These are phyloP conservation scores for Tortrix viridana DNA, from an alignment of 2,888 invertebrate species.

Conservation along the genomic window DNA sequence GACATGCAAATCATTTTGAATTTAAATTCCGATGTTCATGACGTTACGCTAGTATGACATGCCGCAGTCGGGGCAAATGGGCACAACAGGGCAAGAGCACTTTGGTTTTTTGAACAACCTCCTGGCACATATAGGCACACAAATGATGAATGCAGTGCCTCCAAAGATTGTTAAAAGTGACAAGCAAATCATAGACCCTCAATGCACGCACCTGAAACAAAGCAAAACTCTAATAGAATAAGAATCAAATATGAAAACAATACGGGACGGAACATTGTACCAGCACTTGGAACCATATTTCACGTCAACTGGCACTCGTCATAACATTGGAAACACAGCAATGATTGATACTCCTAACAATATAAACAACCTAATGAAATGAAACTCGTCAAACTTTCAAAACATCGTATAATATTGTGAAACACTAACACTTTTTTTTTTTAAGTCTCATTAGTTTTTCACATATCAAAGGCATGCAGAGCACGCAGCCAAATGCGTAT, in stretches of 20 bases:
- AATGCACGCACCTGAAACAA: slow-evolving; percentile 26
- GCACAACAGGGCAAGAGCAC: slow-evolving; percentile 49
- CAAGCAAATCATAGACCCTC: slow-evolving; percentile 48
- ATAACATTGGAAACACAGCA: not conserved
- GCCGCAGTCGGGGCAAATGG: slow-evolving; percentile 55
- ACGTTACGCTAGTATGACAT: slow-evolving; percentile 45
- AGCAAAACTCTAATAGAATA: slow-evolving; percentile 14
- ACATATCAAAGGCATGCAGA: slow-evolving; percentile 6
- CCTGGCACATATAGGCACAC: slow-evolving; percentile 43
- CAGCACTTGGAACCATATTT: not conserved
- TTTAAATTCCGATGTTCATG: not conserved
- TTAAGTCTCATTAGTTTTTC: not conserved
- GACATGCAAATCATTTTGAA: slow-evolving; percentile 58
- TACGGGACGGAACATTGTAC: not conserved
- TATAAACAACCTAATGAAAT: slow-evolving; percentile 4
- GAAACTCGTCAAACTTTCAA: slow-evolving; percentile 6
- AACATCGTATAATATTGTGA: slow-evolving; percentile 6
- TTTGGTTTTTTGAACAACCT: slow-evolving; percentile 39
- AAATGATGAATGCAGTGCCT: slow-evolving; percentile 42
- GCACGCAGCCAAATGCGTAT: not conserved
- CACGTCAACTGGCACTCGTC: not conserved
- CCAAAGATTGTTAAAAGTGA: slow-evolving; percentile 46
- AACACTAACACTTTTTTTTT: not conserved
- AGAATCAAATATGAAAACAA: not conserved
- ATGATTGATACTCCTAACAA: not conserved